Conservation (phyloP, 1,140 invertebrate species). For the Hesperophylax magnus region DNA sequence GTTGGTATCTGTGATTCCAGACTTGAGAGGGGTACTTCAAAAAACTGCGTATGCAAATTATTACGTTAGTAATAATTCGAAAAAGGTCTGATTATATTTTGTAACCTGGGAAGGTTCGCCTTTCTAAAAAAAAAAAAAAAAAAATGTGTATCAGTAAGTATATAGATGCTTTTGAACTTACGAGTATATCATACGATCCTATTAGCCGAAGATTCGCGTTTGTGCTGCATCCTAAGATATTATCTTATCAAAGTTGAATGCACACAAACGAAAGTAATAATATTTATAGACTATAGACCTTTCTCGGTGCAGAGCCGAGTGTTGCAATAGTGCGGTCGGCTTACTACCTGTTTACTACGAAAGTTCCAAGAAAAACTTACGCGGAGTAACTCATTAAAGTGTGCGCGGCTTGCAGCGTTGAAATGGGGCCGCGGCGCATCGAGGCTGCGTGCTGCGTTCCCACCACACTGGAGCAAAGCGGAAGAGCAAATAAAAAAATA, state of each 20-base stretch:
- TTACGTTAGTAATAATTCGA: no score
- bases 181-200: no score
- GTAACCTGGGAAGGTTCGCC: no score
- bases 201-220: no score
- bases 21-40: no score
- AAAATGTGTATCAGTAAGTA: no score
- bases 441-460: neutral
- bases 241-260: neutral
- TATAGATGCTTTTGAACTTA: no score
- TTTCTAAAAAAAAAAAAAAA: no score
- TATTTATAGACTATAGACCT: slow-evolving; percentile 13
- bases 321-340: slow-evolving; percentile 3
- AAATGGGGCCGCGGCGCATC: slow-evolving; percentile 16
- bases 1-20: no score
- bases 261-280: neutral
- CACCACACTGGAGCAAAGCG: neutral
- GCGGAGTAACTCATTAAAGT: slow-evolving; percentile 46
- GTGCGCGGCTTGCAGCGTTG: slow-evolving; percentile 31
- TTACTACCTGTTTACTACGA: slow-evolving; percentile 22
- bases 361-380: slow-evolving; percentile 46
- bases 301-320: slow-evolving; percentile 1
- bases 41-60: no score
- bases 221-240: no score
- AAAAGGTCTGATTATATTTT: no score
- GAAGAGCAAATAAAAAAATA: neutral